Base-by-base conservation (phyloP, 2,797 vertebrate genomes). In the Chelidonichthys spinosus region DNA sequence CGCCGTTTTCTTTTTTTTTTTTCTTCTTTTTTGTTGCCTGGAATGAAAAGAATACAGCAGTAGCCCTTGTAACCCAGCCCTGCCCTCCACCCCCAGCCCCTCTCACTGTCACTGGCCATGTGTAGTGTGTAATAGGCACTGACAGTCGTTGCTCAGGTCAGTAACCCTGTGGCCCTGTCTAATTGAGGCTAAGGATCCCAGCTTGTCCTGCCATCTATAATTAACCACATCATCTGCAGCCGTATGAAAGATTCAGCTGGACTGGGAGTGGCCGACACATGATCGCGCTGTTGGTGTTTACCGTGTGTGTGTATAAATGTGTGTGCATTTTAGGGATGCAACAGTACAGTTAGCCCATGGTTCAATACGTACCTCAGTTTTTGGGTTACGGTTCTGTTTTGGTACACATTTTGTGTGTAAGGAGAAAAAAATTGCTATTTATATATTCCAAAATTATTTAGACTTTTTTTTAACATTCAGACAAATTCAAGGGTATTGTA, bases 171-270 rank as follows among this genome's bases (percentile, higher is more conserved):
- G 90, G 90, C 91, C 91, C 64, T 32, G 81, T 92, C 92, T 93
- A 92, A 93, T 93, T 92, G 92, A 93, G 92, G 92, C 92, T 93
- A 93, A 94, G 91, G 92, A 93, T 92, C 90, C 89, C 35, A 72
- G 85, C 90, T 92, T 94, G 93, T 94, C 90, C 92, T 90, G 93
- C 89, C 91, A 93, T 93, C 85, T 88, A 93, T 93, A 92, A 93
- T 93, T 92, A 93, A 93, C 84, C 81, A 83, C 91, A 87, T 93
- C 90, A 94, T 95, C 94, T 93, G 90, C 90, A 84, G 87, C 86
- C 85, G 78, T 93, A 95, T 95, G 89, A 95, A 95, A 95, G 93
- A 95, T 95, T 95, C 90, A 95, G 90, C 85, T 89, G 90, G 93
- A 92, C 92, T 88, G 89, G 92, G 93, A 93, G 93, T 90, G 92